Conservation (phyloP, 2,888 invertebrate species). For the Synergus gifuensis region DNA sequence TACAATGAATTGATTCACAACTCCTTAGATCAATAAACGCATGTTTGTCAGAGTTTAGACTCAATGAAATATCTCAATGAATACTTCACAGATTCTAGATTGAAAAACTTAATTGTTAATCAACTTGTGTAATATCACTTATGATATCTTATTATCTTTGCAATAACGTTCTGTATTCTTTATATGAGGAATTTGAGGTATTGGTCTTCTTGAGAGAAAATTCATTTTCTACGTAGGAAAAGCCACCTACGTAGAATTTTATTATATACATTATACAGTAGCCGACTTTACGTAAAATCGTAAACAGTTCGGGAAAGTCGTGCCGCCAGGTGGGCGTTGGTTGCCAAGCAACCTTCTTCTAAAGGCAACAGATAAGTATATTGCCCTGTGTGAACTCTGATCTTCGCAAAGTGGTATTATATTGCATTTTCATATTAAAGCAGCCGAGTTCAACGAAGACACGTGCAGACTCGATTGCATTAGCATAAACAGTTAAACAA, state of each 20-base stretch:
- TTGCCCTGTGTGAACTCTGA: constrained; percentile 55
- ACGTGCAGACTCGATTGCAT: neutral
- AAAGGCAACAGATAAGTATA: constrained; percentile 42
- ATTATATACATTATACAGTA: neutral
- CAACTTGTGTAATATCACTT: no score
- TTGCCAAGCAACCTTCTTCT: constrained; percentile 68
- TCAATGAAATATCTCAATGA: constrained; percentile 12
- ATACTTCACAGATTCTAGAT: neutral
- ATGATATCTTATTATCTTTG: no score
- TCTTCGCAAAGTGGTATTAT: constrained; percentile 42
- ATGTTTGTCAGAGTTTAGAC: constrained; percentile 1
- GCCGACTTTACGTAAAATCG: constrained; percentile 44
- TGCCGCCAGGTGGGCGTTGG: constrained; percentile 68
- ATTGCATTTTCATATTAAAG: constrained; percentile 27
- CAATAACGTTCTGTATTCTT: neutral
- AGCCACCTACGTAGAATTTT: constrained; percentile 1
- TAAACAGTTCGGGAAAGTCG: constrained; percentile 59
- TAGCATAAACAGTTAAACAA: neutral
- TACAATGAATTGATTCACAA: neutral
- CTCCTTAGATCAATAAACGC: constrained; percentile 6
- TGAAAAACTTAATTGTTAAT: no score
- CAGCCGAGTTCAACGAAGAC: neutral
- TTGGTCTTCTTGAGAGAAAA: neutral
- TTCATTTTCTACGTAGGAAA: neutral
- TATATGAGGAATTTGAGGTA: neutral